Conservation (phyloP, 2,888 invertebrate species). For the Metallyticus violacea region DNA sequence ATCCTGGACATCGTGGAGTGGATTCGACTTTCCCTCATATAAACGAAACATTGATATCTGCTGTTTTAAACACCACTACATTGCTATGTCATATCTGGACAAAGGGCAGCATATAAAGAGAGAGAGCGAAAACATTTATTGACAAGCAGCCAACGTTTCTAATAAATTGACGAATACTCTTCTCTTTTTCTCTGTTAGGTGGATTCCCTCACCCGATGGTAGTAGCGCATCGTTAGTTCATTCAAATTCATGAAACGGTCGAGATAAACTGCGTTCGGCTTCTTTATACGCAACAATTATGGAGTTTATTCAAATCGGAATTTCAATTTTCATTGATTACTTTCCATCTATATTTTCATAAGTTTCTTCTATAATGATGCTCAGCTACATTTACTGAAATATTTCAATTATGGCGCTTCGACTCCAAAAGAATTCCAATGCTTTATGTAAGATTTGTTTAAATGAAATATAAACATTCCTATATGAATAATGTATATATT, state of each 20-base stretch:
- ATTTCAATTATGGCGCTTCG: too few relatives aligned
- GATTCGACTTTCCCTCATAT: too few relatives aligned
- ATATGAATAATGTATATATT: too few relatives aligned
- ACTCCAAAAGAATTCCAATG: too few relatives aligned
- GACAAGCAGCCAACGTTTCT: not conserved
- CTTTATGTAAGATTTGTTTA: too few relatives aligned
- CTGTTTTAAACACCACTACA: too few relatives aligned
- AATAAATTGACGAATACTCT: not conserved
- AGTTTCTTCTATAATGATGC: not conserved
- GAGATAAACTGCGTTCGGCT: not conserved
- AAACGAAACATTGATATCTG: too few relatives aligned
- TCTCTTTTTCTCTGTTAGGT: not conserved
- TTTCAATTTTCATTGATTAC: not conserved
- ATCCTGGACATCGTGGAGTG: not conserved
- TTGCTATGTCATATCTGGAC: not conserved
- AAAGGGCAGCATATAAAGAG: not conserved
- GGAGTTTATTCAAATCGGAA: not conserved
- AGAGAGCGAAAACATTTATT: not conserved
- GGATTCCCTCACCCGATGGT: not conserved
- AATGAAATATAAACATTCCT: too few relatives aligned
- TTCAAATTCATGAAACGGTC: not conserved
- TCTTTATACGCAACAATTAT: not conserved
- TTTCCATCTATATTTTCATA: not conserved
- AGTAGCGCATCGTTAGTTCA: not conserved
- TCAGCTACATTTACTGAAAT: too few relatives aligned